phyloP scores from a whole-genome alignment of 2,797 vertebrate genomes.

The Triplophysa yarkandensis region DNA sequence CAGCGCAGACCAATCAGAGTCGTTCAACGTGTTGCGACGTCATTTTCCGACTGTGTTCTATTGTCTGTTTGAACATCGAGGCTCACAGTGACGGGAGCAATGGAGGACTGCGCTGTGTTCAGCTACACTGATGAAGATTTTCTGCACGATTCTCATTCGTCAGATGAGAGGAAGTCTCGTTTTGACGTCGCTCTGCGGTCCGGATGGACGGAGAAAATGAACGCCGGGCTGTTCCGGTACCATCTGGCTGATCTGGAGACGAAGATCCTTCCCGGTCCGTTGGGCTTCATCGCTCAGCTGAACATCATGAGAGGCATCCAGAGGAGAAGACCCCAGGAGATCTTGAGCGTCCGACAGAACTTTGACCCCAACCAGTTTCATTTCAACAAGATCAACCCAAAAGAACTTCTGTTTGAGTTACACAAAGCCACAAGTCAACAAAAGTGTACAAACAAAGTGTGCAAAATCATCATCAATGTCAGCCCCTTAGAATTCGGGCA shows the following conservation, averaged over 20 bases:
- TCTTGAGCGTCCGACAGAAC: conserved; percentile 80
- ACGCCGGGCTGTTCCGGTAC: conserved; percentile 85
- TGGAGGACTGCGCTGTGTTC: conserved; percentile 66
- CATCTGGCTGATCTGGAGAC: conserved; percentile 77
- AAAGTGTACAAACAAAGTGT: conserved; percentile 23
- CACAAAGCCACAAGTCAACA: neutral
- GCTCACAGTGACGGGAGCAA: conserved; percentile 24
- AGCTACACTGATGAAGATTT: conserved; percentile 78
- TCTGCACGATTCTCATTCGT: conserved; percentile 53
- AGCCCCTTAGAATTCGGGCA: conserved; percentile 91
- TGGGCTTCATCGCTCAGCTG: conserved; percentile 83
- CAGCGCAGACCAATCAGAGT: neutral
- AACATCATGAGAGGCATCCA: conserved; percentile 81
- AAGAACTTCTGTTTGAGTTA: conserved; percentile 83
- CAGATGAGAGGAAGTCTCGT: conserved; percentile 50
- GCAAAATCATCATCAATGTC: conserved; percentile 81
- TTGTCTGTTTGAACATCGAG: neutral
- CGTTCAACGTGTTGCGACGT: neutral
- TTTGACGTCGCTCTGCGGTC: conserved; percentile 70
- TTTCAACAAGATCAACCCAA: conserved; percentile 80
- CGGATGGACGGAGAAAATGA: conserved; percentile 82
- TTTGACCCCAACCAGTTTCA: conserved; percentile 84
- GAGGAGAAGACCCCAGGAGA: conserved; percentile 82
- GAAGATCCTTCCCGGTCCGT: conserved; percentile 75
- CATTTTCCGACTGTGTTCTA: neutral